Conservation (phyloP, 2,888 invertebrate genomes). For the Chloroclysta siterata region DNA sequence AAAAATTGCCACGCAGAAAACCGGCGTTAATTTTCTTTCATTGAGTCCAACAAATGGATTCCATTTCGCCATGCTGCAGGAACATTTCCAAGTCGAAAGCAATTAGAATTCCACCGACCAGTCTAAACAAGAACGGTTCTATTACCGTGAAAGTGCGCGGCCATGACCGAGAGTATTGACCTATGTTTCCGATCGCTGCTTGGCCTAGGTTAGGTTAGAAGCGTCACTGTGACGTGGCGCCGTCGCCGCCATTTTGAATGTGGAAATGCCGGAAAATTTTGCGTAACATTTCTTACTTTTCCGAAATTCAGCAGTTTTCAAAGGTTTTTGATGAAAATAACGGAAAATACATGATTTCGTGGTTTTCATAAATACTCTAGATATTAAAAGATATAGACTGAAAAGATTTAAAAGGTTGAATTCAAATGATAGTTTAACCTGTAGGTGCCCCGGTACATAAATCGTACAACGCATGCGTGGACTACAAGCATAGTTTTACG, state of each 20-base stretch:
- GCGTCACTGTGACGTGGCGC: conserved; percentile 67
- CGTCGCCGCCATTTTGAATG: conserved; percentile 55
- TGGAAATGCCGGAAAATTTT: conserved; percentile 56
- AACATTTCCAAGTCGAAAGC: conserved; percentile 35
- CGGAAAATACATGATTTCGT: no score
- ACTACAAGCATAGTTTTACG: no score
- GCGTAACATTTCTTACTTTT: conserved; percentile 15
- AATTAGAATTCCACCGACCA: conserved; percentile 68
- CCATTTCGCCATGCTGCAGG: conserved; percentile 10
- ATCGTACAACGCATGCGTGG: no score
- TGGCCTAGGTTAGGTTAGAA: conserved; percentile 82
- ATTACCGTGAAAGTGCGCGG: conserved; percentile 77
- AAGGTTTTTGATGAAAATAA: background rate
- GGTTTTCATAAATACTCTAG: no score
- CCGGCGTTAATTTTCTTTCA: background rate
- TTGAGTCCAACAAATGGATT: background rate
- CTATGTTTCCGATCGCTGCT: conserved; percentile 69
- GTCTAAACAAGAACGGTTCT: conserved; percentile 71
- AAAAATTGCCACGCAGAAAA: background rate
- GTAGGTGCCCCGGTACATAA: no score
- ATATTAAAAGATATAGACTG: no score
- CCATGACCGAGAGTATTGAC: conserved; percentile 81
- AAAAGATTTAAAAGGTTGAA: no score
- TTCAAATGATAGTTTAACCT: no score
- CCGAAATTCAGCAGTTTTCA: background rate